Percentiles rank a stretch among this genome's conserved stretches.
These are phyloP conservation scores for Leucophora obtusa DNA, from an alignment of 2,888 invertebrate species.

Conservation along the genomic window DNA sequence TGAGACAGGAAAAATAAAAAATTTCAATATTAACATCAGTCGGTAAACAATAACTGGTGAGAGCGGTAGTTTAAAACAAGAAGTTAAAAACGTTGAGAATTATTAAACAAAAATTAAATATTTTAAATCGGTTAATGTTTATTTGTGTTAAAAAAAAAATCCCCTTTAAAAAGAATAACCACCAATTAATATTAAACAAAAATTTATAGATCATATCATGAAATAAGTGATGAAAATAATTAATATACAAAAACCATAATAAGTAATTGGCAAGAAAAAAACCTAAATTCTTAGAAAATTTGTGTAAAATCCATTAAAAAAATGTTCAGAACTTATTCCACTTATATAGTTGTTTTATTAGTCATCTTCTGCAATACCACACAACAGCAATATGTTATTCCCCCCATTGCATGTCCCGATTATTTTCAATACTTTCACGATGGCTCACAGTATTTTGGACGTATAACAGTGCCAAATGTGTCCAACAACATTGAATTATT, in stretches of 20 bases:
- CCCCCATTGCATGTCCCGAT: slow-evolving; percentile 68
- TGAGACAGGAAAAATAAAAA: neutral
- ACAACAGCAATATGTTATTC: slow-evolving; percentile 63
- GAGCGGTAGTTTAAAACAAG: slow-evolving; percentile 10
- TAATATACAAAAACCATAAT: neutral
- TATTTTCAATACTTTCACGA: slow-evolving; percentile 68
- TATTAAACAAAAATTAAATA: neutral
- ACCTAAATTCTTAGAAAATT: no score
- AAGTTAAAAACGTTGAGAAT: neutral
- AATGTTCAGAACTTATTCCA: slow-evolving; percentile 14
- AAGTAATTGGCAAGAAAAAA: neutral
- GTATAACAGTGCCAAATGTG: slow-evolving; percentile 65
- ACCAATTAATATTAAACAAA: neutral
- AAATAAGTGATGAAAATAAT: neutral
- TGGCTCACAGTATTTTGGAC: slow-evolving; percentile 66
- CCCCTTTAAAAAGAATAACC: neutral
- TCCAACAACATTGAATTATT: slow-evolving; percentile 38
- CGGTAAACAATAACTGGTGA: slow-evolving; percentile 1
- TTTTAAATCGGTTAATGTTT: neutral
- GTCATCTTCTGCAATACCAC: slow-evolving; percentile 5
- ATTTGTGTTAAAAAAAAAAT: neutral
- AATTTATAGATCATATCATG: neutral
- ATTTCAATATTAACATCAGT: slow-evolving; percentile 33
- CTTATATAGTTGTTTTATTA: slow-evolving; percentile 23
- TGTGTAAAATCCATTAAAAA: neutral